Percentiles rank a stretch among this genome's conserved stretches.
These are phyloP conservation scores for Serilophus lunatus DNA, from an alignment of 2,113 vertebrate species.

Conservation along the genomic window DNA sequence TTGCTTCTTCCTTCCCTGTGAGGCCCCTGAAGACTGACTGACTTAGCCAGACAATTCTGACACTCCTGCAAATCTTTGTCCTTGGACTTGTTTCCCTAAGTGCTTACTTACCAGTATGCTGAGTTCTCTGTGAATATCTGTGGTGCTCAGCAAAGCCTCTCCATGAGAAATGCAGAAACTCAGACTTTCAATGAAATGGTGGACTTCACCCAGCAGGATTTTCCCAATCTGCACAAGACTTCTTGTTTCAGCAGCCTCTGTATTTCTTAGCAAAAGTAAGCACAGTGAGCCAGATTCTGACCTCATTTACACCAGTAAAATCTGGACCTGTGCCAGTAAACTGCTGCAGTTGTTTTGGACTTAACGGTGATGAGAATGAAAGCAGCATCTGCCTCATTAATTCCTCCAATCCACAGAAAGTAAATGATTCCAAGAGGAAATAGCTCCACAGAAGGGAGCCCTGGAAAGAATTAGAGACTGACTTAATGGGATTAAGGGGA, in stretches of 20 bases:
- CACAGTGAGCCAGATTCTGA: conserved; percentile 23
- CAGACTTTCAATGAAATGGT: neutral
- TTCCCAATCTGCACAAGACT: neutral
- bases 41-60: neutral
- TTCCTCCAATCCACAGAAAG: conserved; percentile 60
- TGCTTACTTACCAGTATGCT: neutral
- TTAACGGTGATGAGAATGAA: conserved; percentile 60
- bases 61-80: neutral
- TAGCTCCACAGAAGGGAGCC: conserved; percentile 61
- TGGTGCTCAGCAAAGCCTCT: neutral
- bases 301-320: conserved; percentile 37
- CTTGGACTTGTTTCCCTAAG: neutral
- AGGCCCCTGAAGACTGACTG: neutral
- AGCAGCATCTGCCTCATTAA: conserved; percentile 56
- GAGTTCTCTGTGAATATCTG: neutral
- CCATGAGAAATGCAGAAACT: neutral
- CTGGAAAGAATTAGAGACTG: conserved; percentile 71
- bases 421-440: conserved; percentile 71
- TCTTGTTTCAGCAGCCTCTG: neutral
- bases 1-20: neutral
- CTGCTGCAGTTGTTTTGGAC: conserved; percentile 45
- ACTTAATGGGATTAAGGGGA: conserved; percentile 69
- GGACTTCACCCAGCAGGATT: neutral
- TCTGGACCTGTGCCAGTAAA: neutral
- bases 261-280: conserved; percentile 31